Conservation (phyloP, 2,113 vertebrate species). For the Brachypteracias leptosomus region DNA sequence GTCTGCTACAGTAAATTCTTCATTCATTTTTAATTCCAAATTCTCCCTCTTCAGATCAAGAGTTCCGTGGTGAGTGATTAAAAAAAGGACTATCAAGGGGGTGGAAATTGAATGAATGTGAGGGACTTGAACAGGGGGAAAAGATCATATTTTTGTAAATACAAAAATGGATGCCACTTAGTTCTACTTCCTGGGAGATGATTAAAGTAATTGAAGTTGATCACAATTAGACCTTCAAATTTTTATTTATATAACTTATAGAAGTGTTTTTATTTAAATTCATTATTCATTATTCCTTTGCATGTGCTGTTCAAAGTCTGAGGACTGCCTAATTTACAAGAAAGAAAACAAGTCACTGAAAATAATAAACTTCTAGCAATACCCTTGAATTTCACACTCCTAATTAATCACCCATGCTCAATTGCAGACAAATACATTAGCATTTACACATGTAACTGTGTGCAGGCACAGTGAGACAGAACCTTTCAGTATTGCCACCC, state of each 20-base stretch:
- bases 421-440: background rate
- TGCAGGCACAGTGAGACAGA: background rate
- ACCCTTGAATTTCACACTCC: background rate
- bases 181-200: background rate
- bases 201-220: background rate
- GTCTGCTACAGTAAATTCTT: background rate
- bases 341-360: background rate
- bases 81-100: background rate
- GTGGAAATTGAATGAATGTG: background rate
- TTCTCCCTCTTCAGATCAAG: background rate
- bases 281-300: background rate
- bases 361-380: background rate
- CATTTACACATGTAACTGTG: background rate
- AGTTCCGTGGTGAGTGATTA: background rate
- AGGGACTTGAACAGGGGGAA: background rate
- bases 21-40: background rate
- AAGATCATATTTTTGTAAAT: background rate
- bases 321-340: background rate
- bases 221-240: background rate
- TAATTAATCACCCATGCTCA: background rate
- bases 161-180: background rate
- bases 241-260: background rate
- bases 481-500: background rate
- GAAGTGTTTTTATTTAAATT: constrained; percentile 25
- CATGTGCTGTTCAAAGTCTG: background rate